Evolutionary conservation across 2,113 vertebrate species (phyloP).

Genomic region (Rhea pennata): DNA sequence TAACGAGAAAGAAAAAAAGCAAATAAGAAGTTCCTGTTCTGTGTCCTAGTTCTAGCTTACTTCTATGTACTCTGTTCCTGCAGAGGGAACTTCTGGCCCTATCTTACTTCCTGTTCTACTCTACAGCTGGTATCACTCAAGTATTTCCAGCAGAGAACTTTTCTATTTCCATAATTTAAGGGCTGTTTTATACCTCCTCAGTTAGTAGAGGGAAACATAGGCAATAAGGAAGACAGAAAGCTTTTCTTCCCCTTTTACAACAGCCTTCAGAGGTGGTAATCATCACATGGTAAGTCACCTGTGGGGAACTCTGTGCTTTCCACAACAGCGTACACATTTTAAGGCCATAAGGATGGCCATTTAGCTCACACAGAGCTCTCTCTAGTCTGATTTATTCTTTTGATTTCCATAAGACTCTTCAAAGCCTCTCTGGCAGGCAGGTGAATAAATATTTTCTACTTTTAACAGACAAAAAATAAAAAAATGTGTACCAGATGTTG

Average conservation of each 20-base stretch:
- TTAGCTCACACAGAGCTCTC: neutral
- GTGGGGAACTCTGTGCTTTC: neutral
- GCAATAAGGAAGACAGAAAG: neutral
- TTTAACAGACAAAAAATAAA: neutral
- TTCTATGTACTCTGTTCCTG: neutral
- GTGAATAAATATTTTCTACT: slow-evolving; percentile 48
- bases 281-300: slow-evolving; percentile 2
- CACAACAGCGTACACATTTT: neutral
- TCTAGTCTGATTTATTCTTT: neutral
- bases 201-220: neutral
- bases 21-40: neutral
- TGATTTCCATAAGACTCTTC: neutral
- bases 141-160: neutral
- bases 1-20: neutral
- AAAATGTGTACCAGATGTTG: slow-evolving; percentile 30
- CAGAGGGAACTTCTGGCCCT: neutral
- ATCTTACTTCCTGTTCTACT: neutral
- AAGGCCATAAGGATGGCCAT: neutral
- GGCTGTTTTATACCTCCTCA: neutral
- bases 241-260: slow-evolving; percentile 15
- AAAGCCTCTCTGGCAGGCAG: neutral
- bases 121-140: neutral
- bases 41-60: slow-evolving; percentile 4
- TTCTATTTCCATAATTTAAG: neutral
- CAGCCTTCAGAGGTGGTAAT: neutral